Percentiles rank a stretch among this genome's conserved stretches.
phyloP scores from a whole-genome alignment of 2,797 vertebrate species.

The Hemitrygon akajei region DNA sequence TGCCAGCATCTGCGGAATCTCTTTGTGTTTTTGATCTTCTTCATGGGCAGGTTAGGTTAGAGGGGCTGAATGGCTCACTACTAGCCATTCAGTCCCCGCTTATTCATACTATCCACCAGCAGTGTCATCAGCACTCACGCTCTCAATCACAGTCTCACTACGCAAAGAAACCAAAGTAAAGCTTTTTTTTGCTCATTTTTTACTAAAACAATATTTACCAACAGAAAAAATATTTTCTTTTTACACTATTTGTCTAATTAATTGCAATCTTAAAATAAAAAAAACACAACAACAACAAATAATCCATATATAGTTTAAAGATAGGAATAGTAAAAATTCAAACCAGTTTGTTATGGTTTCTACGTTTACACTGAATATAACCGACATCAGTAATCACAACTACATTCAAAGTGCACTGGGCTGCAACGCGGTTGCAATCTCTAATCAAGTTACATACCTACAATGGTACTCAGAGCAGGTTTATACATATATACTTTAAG shows the following conservation, averaged over 20 bases:
- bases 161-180: not conserved
- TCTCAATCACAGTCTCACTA: too few relatives aligned
- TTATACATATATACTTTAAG: conserved; percentile 35
- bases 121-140: too few relatives aligned
- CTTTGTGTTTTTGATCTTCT: too few relatives aligned
- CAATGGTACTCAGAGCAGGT: conserved; percentile 25
- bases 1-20: too few relatives aligned
- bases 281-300: conserved; percentile 76
- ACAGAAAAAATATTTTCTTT: conserved; percentile 61
- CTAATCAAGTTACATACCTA: conserved; percentile 31
- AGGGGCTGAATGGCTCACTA: too few relatives aligned
- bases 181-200: conserved; percentile 64
- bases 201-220: conserved; percentile 99
- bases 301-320: conserved; percentile 31
- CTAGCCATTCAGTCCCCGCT: too few relatives aligned
- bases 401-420: conserved; percentile 28
- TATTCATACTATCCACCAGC: too few relatives aligned
- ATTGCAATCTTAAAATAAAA: conserved; percentile 98
- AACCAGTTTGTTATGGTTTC: not conserved
- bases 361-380: conserved; percentile 14
- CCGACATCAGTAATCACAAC: conserved; percentile 13
- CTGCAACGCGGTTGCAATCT: conserved; percentile 14
- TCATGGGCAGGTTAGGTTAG: too few relatives aligned
- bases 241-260: conserved; percentile 97
- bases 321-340: conserved; percentile 29